Conservation (phyloP, 2,113 vertebrate genomes). For the Nyctereutes procyonoides region DNA sequence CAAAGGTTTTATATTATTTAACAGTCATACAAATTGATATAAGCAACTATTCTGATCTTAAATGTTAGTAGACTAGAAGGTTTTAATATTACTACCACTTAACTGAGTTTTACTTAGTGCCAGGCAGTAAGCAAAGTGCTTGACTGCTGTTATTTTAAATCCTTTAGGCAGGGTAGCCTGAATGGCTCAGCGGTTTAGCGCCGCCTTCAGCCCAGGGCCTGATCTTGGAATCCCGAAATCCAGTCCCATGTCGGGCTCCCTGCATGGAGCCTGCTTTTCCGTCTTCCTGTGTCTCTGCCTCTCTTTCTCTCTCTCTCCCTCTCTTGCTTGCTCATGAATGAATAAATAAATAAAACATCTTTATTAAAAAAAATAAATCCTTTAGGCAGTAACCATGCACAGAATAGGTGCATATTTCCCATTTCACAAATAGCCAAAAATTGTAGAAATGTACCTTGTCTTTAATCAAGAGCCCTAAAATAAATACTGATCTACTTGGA, state of each 20-base stretch:
- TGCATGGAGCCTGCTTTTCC: too few relatives aligned
- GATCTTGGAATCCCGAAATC: too few relatives aligned
- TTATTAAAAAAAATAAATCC: too few relatives aligned
- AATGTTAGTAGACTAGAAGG: slow-evolving; percentile 35
- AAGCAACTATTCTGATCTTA: slow-evolving; percentile 38
- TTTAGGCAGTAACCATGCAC: neutral
- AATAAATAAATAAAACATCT: too few relatives aligned
- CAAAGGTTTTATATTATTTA: slow-evolving; percentile 55
- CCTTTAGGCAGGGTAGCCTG: neutral
- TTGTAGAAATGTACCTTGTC: neutral
- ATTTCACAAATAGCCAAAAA: slow-evolving; percentile 33
- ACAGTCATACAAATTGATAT: slow-evolving; percentile 33
- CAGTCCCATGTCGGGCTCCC: too few relatives aligned
- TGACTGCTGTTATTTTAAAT: slow-evolving; percentile 54
- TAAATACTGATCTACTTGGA: slow-evolving; percentile 44
- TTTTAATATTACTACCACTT: slow-evolving; percentile 46
- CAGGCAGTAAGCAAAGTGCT: neutral
- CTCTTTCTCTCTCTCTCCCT: too few relatives aligned
- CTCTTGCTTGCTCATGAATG: too few relatives aligned
- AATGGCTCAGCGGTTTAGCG: too few relatives aligned
- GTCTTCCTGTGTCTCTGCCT: too few relatives aligned
- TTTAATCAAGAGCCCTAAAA: slow-evolving; percentile 30
- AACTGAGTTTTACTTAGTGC: slow-evolving; percentile 19
- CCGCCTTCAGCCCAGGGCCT: too few relatives aligned
- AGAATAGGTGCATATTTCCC: neutral